These are phyloP conservation scores for Plestiodon gilberti DNA, from an alignment of 2,113 vertebrate species.

Conservation along the genomic window DNA sequence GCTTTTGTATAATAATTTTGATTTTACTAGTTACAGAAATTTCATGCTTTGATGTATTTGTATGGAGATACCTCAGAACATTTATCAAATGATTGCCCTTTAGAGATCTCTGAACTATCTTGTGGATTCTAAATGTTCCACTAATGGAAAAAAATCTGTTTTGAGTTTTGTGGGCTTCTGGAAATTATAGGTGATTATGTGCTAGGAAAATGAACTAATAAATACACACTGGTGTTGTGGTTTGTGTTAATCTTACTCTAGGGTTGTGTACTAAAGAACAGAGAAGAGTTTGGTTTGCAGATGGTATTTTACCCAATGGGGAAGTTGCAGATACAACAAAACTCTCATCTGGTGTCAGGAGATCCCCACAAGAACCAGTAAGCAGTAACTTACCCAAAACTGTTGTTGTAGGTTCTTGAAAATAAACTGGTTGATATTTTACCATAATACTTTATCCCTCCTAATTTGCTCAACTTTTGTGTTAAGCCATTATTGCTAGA, in stretches of 20 bases:
- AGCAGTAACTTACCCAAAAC: conserved; percentile 52
- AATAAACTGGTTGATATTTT: neutral
- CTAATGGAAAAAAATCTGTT: neutral
- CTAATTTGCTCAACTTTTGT: neutral
- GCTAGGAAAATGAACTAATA: neutral
- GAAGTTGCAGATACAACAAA: conserved; percentile 90
- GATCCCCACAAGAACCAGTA: conserved; percentile 78
- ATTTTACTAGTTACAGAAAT: neutral
- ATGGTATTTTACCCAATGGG: conserved; percentile 93
- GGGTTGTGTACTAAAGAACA: conserved; percentile 85
- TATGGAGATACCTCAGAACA: too few relatives aligned
- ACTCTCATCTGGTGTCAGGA: conserved; percentile 80
- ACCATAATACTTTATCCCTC: neutral
- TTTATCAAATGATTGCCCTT: neutral
- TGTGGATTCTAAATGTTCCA: neutral
- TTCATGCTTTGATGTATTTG: neutral
- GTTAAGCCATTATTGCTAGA: neutral
- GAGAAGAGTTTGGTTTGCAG: conserved; percentile 95
- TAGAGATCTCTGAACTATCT: neutral
- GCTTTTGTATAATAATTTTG: neutral
- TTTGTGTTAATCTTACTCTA: conserved; percentile 56
- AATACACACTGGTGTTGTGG: neutral
- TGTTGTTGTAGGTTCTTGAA: conserved; percentile 58
- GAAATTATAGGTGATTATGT: neutral
- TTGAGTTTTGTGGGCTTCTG: neutral